These are phyloP conservation scores for Ispidina picta DNA, from an alignment of 2,797 vertebrate genomes.

Conservation along the genomic window DNA sequence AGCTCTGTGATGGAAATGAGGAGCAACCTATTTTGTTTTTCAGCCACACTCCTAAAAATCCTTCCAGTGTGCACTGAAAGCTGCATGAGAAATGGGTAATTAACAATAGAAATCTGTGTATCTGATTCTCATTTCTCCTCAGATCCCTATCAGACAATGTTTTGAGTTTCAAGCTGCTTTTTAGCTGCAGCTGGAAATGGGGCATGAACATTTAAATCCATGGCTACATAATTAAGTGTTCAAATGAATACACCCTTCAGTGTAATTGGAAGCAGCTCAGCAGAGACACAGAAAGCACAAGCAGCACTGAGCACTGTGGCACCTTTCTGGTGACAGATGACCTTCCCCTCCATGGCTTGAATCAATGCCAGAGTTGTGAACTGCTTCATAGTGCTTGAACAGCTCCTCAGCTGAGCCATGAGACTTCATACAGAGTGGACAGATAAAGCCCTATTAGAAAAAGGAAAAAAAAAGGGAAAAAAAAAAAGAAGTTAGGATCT, in stretches of 20 bases:
- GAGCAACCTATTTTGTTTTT: neutral
- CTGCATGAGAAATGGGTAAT: neutral
- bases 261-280: conserved; percentile 27
- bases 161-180: neutral
- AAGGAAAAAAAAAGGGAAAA: neutral
- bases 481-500: neutral
- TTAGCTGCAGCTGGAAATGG: neutral
- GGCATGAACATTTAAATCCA: neutral
- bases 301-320: conserved; percentile 40
- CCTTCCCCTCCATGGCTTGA: conserved; percentile 81
- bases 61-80: neutral
- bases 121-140: neutral
- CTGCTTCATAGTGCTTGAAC: conserved; percentile 96
- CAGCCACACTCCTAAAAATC: neutral
- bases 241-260: conserved; percentile 2
- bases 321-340: conserved; percentile 88
- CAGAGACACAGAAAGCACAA: neutral
- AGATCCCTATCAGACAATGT: neutral
- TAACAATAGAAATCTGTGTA: neutral
- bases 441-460: conserved; percentile 92
- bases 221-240: neutral
- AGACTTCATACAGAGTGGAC: conserved; percentile 99
- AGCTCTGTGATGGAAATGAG: neutral
- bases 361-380: conserved; percentile 90
- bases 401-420: conserved; percentile 97